A percentile compares a stretch with the other conserved stretches of the same genome.
phyloP scores from a whole-genome alignment of 2,113 vertebrate species.

The Porphyrio hochstetteri region DNA sequence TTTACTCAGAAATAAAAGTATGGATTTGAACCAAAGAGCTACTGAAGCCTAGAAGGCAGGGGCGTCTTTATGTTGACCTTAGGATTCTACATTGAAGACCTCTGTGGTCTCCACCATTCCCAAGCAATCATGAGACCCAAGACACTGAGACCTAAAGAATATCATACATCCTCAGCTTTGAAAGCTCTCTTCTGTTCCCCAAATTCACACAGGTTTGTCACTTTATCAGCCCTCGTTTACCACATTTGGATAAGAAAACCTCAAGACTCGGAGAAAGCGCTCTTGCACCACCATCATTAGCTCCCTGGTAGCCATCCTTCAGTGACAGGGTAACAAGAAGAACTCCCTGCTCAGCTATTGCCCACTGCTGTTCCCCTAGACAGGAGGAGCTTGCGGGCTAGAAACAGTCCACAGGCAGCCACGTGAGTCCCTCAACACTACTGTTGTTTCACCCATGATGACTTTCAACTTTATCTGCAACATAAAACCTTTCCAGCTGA shows the following conservation, averaged over 20 bases:
- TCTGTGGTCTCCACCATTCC: not conserved
- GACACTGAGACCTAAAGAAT: not conserved
- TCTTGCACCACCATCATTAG: not conserved
- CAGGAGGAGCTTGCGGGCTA: not conserved
- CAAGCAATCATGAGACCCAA: not conserved
- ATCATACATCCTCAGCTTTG: not conserved
- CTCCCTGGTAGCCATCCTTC: not conserved
- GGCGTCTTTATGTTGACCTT: not conserved
- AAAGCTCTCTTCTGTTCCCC: not conserved
- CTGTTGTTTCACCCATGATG: not conserved
- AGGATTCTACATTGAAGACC: not conserved
- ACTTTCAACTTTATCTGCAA: not conserved
- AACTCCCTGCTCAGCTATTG: not conserved
- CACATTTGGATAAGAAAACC: not conserved
- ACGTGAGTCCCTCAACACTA: not conserved
- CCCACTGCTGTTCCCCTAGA: not conserved
- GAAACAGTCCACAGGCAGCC: not conserved
- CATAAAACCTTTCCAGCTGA: not conserved
- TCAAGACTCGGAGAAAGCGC: not conserved
- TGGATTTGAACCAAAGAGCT: not conserved
- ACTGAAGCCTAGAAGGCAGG: not conserved
- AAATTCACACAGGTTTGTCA: not conserved
- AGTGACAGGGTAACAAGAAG: not conserved
- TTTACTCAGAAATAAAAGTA: not conserved
- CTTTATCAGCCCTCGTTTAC: not conserved